Evolutionary conservation across 2,888 invertebrate genomes (phyloP).

Genomic region (Plagodis pulveraria): DNA sequence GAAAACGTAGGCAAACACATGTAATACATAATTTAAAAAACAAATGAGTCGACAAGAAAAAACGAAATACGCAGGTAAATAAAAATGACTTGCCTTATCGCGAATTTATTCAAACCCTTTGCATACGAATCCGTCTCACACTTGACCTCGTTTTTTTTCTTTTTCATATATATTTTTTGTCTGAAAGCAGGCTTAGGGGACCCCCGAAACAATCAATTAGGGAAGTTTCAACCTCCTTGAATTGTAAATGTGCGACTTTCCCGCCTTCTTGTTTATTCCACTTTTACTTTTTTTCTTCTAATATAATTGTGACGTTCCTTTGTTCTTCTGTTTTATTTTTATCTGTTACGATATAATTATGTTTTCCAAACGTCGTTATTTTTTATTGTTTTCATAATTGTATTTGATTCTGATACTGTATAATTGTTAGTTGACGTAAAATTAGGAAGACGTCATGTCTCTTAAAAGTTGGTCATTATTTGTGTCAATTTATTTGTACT

Average conservation of each 20-base stretch:
- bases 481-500: conserved; percentile 6
- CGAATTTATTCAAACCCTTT: conserved; percentile 29
- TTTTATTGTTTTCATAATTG: conserved; percentile 14
- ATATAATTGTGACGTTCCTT: conserved; percentile 51
- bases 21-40: not conserved
- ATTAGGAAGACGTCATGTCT: not conserved
- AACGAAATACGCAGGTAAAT: conserved; percentile 1
- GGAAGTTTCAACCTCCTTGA: conserved; percentile 71
- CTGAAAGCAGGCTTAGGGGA: conserved; percentile 66
- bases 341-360: conserved; percentile 33
- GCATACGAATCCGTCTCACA: conserved; percentile 33
- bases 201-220: conserved; percentile 76
- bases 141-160: conserved; percentile 36
- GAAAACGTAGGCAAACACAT: no score
- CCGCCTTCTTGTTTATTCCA: conserved; percentile 49
- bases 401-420: conserved; percentile 5
- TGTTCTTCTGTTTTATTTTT: conserved; percentile 31
- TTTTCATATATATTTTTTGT: conserved; percentile 51
- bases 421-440: not conserved
- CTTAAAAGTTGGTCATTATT: not conserved
- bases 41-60: conserved; percentile 17
- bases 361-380: conserved; percentile 24
- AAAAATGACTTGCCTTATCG: not conserved
- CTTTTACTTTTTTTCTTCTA: conserved; percentile 44
- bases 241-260: conserved; percentile 70